Percentiles rank a stretch among this genome's conserved stretches.
Conservation (phyloP, 2,797 vertebrate genomes). For the Eulemur albifrons region DNA sequence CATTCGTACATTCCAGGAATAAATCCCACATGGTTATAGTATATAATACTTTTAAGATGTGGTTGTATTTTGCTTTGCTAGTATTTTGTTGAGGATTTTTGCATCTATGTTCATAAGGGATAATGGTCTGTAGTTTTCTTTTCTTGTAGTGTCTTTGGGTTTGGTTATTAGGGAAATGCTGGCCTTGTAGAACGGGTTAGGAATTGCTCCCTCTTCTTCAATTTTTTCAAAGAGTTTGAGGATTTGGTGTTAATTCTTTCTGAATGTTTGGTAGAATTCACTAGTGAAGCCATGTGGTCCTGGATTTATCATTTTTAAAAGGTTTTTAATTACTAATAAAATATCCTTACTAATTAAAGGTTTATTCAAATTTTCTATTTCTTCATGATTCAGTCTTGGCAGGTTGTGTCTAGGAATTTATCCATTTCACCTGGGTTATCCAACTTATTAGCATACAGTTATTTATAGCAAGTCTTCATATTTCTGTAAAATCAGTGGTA, state of each 20-base stretch:
- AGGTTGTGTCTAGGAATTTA: background rate
- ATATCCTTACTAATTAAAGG: background rate
- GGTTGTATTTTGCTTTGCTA: background rate
- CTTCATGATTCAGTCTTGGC: background rate
- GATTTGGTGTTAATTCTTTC: background rate
- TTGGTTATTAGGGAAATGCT: background rate
- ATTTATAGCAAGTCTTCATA: background rate
- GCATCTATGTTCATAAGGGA: background rate
- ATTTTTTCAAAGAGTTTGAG: too few relatives aligned
- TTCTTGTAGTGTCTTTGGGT: background rate
- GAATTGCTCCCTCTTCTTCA: too few relatives aligned
- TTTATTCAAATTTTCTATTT: background rate
- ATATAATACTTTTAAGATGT: background rate
- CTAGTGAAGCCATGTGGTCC: background rate
- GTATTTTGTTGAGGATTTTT: background rate
- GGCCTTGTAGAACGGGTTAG: background rate
- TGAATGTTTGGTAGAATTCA: background rate
- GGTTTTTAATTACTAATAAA: background rate
- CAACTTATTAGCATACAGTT: background rate
- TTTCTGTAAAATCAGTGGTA: background rate
- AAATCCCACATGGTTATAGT: background rate
- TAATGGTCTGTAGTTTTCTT: background rate
- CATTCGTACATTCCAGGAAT: too few relatives aligned
- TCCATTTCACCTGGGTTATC: background rate
- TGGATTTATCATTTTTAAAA: background rate